Evolutionary conservation across 2,888 invertebrate species (phyloP).

Genomic region (Acronicta aceris): DNA sequence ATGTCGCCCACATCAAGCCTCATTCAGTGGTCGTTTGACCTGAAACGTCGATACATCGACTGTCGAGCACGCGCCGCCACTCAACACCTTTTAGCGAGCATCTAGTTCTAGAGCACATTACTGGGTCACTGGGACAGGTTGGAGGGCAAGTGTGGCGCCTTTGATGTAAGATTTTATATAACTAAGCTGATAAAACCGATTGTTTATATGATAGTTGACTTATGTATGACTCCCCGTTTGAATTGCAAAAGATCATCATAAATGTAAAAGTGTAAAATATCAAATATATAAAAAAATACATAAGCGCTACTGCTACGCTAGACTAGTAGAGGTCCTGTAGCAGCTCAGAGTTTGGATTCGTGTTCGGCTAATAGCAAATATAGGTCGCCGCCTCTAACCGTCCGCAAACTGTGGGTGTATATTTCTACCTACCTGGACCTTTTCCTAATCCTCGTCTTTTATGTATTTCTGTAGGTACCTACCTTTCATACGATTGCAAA

Average conservation of each 20-base stretch:
- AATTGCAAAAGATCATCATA: neutral
- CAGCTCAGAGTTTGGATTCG: too few relatives aligned
- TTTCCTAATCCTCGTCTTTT: too few relatives aligned
- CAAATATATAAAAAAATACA: too few relatives aligned
- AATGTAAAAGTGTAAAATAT: neutral
- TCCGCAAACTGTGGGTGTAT: too few relatives aligned
- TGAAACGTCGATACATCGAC: constrained; percentile 77
- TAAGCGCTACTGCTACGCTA: too few relatives aligned
- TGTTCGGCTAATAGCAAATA: too few relatives aligned
- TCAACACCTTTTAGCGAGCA: constrained; percentile 72
- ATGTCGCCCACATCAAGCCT: constrained; percentile 54
- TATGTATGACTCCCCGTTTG: neutral
- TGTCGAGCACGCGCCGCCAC: constrained; percentile 85
- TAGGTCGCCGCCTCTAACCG: too few relatives aligned
- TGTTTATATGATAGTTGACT: neutral
- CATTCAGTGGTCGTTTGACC: constrained; percentile 75
- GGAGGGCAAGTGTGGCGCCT: constrained; percentile 27
- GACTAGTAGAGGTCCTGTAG: too few relatives aligned
- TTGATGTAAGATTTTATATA: constrained; percentile 11
- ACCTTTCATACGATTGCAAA: too few relatives aligned
- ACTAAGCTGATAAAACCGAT: constrained; percentile 14
- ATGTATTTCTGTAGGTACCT: too few relatives aligned
- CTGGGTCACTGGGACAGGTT: constrained; percentile 78
- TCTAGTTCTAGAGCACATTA: constrained; percentile 63
- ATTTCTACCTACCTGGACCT: too few relatives aligned